These are phyloP conservation scores for Cylindroiulus punctatus DNA, from an alignment of 2,888 invertebrate genomes.

Conservation along the genomic window DNA sequence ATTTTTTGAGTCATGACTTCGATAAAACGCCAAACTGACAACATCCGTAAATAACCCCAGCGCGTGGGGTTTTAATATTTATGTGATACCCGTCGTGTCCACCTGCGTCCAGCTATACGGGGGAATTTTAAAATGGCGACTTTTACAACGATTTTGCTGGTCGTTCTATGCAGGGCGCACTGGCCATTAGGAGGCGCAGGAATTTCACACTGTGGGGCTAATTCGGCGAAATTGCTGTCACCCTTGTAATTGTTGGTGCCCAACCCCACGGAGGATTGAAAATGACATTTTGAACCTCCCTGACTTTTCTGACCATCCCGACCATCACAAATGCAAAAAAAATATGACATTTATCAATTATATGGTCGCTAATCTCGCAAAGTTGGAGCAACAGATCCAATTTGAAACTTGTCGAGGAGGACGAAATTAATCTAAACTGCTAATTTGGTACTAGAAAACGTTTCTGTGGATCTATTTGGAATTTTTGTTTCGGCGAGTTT, in stretches of 20 bases:
- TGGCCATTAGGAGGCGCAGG: neutral
- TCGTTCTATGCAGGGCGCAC: neutral
- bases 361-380: too few species aligned
- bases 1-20: constrained; percentile 18
- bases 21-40: constrained; percentile 1
- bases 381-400: too few species aligned
- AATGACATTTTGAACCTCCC: too few species aligned
- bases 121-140: neutral
- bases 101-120: neutral
- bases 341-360: too few species aligned
- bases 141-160: neutral
- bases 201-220: neutral
- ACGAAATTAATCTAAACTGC: too few species aligned
- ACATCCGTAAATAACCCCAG: constrained; percentile 11
- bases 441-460: too few species aligned
- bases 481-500: too few species aligned
- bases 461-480: too few species aligned
- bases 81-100: neutral
- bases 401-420: too few species aligned
- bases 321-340: too few species aligned
- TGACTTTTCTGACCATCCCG: too few species aligned
- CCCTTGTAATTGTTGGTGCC: neutral
- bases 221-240: neutral
- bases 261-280: too few species aligned
- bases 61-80: constrained; percentile 18